A percentile compares a stretch with the other conserved stretches of the same genome.
Conservation (phyloP, 2,797 vertebrate genomes). For the Megalops cyprinoides region DNA sequence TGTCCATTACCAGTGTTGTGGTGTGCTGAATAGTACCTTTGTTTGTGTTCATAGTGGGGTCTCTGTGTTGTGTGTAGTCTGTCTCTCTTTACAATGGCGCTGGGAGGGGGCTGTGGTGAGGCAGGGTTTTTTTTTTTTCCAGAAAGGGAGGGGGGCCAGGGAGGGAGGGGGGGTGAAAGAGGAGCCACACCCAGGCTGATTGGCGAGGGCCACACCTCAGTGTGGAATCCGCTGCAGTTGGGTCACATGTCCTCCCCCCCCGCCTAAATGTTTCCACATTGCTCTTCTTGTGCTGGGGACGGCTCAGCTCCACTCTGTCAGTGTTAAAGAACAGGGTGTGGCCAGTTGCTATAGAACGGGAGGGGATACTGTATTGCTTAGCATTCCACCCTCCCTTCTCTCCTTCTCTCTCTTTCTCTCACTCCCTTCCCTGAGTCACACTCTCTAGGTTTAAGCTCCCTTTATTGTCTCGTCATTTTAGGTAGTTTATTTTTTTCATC, state of each 20-base stretch:
- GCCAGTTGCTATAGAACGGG: constrained; percentile 68
- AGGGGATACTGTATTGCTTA: constrained; percentile 64
- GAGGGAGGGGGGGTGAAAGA: constrained; percentile 42
- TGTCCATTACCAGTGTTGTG: neutral
- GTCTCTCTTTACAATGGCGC: too few relatives aligned
- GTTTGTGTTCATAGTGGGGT: constrained; percentile 17
- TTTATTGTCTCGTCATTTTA: constrained; percentile 38
- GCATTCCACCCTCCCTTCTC: constrained; percentile 69
- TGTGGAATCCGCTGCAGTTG: constrained; percentile 68
- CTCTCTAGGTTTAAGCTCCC: constrained; percentile 26
- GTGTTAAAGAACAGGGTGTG: constrained; percentile 75
- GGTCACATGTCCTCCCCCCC: constrained; percentile 62
- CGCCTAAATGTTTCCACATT: constrained; percentile 47
- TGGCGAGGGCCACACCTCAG: constrained; percentile 70
- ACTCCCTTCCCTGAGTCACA: constrained; percentile 31
- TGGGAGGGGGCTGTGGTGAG: neutral
- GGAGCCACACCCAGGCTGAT: constrained; percentile 74
- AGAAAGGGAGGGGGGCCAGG: constrained; percentile 27
- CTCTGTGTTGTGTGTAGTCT: constrained; percentile 8
- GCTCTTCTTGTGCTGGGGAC: neutral
- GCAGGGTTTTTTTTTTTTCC: neutral
- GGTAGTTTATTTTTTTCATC: constrained; percentile 37
- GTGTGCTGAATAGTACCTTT: constrained; percentile 5
- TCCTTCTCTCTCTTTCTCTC: constrained; percentile 32
- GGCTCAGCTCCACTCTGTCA: neutral